Percentiles rank a stretch among this genome's conserved stretches.
Conservation (phyloP, 2,797 vertebrate genomes). For the Tapera naevia region DNA sequence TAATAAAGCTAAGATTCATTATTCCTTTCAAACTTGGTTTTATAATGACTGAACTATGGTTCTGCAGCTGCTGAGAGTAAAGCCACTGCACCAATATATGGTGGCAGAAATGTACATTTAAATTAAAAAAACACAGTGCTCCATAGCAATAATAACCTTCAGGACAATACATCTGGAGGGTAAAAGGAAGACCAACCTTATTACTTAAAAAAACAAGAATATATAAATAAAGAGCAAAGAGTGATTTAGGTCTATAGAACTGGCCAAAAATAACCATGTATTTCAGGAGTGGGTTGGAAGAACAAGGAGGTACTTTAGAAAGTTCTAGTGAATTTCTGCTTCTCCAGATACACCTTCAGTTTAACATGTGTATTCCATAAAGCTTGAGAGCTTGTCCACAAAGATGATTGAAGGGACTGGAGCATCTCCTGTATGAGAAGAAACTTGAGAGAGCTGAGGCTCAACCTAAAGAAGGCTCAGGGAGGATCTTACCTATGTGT, state of each 20-base stretch:
- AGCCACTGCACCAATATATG: not conserved
- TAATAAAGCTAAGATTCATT: not conserved
- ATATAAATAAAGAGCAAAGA: not conserved
- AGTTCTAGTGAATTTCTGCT: not conserved
- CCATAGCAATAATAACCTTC: not conserved
- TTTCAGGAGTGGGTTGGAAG: not conserved
- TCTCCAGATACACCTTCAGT: not conserved
- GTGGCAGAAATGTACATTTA: not conserved
- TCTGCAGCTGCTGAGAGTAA: not conserved
- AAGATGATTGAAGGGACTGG: not conserved
- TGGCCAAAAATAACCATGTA: not conserved
- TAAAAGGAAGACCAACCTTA: not conserved
- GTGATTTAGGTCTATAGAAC: not conserved
- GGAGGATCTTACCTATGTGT: not conserved
- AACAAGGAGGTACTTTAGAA: not conserved
- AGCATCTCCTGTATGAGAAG: not conserved
- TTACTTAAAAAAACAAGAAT: not conserved
- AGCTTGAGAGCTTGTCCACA: not conserved
- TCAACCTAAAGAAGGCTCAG: not conserved
- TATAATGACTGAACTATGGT: not conserved
- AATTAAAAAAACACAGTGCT: not conserved
- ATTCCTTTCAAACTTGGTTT: not conserved
- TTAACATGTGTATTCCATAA: not conserved
- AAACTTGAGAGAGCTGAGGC: not conserved
- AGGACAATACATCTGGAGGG: not conserved